Base-by-base conservation (phyloP, 2,797 vertebrate genomes). In the Cryptoblepharus egeriae region DNA sequence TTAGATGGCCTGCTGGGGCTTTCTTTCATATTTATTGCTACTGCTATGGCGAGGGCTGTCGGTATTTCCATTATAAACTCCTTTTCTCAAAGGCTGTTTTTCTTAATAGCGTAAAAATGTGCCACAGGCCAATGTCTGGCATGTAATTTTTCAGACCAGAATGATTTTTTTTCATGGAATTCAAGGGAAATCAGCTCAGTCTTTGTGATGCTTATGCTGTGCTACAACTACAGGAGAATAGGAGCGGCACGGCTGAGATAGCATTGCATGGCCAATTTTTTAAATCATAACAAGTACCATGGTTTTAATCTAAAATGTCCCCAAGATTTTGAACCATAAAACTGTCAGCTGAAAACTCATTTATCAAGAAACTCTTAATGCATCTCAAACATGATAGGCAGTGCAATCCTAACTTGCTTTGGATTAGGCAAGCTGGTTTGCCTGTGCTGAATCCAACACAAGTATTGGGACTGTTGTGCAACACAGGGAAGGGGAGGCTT, bases 31-130 rank as follows among this genome's bases (percentile, higher is more conserved):
- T 93, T 79, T 86, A 92, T 64, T 88, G 89, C 78, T 78, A 89
- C 87, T 92, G 92, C 91, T 91, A 80, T 76, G 85, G 88, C 89
- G 91, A 83, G 92, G 77, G 65, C 71, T 93, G 85, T 94, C 93
- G 94, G 87, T 89, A 84, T 94, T 94, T 94, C 91, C 89, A 88
- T 93, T 94, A 94, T 90, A 93, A 95, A 94, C 91, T 92, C 87
- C 89, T 90, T 65, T 91, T 95, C 93, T 94, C 93, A 86, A 89
- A 93, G 93, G 92, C 90, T 93, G 94, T 95, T 42, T 26, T 16
- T 76, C 58, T 55, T 94, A 93, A 93, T 93, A 92, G 91, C 77
- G 83, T 95, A 94, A 95, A 94, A 95, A 91, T 83, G 83, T 86
- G 93, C 94, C 92, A 89, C 79, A 42, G 93, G 94, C 93, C 88